Base-by-base conservation (phyloP, 2,888 invertebrate species). In the Antheraea assamensis region DNA sequence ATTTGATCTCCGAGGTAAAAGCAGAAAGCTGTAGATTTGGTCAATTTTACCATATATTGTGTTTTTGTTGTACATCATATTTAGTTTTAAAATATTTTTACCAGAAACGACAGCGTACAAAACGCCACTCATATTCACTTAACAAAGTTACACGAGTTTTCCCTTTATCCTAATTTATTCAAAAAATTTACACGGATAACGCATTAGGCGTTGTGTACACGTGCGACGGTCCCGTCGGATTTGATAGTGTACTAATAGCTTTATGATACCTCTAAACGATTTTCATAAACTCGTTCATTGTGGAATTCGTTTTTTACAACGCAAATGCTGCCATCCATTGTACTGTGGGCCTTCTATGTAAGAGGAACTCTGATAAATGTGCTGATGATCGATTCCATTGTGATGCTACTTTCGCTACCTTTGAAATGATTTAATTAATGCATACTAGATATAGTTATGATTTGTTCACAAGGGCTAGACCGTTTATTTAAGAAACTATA, bases 131-230 rank as follows among this genome's bases (percentile, higher is more conserved):
- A 0, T 21, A 30, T 64, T 66, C 66, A 68, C 31, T 68, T 10
- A 35, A 8, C n/a, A n/a, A n/a, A 68, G 21, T 35, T 35, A 8
- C 13, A 68, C 35, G 3, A 13, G 27, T 30, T 64, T 8, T 64
- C 15, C 35, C 8, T 68, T n/a, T 13, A 7, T 68, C n/a, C 31
- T 68, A 35, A 31, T 35, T 68, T 68, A 68, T 35, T 68, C 35
- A 68, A 68, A 52, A 52, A 55, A 64, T 27, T 30, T 72, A 76
- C 80, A 82, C 76, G 82, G 61, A 77, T 78, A 78, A 68, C 76
- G 77, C 82, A 82, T 82, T 82, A 81, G 76, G 68, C 52, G 30
- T 19, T n/a, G 35, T 68, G 35, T 13, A 35, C 71, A 71, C 61
- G 71, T 61, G 52, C 35, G 71, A 71, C 52, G 31, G 19, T 5